phyloP scores from a whole-genome alignment of 2,113 vertebrate genomes.

The Semnornis frantzii region DNA sequence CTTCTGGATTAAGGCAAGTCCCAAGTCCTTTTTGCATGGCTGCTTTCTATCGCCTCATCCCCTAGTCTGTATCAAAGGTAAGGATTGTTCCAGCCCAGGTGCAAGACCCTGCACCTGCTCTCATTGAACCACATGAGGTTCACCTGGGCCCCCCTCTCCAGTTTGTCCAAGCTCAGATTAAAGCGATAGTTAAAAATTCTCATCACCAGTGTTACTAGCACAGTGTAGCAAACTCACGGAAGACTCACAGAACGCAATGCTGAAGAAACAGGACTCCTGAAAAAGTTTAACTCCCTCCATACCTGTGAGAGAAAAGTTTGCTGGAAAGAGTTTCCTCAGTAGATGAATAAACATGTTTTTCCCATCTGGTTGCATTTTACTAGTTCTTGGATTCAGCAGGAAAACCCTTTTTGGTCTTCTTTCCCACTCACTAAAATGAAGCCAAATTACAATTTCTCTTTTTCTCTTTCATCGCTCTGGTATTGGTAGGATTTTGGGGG shows the following conservation, averaged over 20 bases:
- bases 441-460: not conserved
- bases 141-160: no score
- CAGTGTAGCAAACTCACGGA: not conserved
- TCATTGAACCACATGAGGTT: no score
- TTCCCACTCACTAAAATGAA: not conserved
- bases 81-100: no score
- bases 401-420: not conserved
- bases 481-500: not conserved
- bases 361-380: not conserved
- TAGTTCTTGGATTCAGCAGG: not conserved
- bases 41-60: no score
- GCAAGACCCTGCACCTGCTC: no score
- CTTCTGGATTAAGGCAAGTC: no score
- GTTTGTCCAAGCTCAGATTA: not conserved
- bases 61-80: no score
- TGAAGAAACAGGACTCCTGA: not conserved
- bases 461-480: not conserved
- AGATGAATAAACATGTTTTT: not conserved
- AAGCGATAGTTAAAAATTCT: slow-evolving; percentile 21
- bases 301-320: not conserved
- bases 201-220: not conserved
- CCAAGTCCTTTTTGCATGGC: no score
- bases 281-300: not conserved
- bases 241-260: not conserved
- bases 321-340: not conserved